Evolutionary conservation across 1,140 invertebrate species (phyloP).

Genomic region (Caenorhabditis remanei): DNA sequence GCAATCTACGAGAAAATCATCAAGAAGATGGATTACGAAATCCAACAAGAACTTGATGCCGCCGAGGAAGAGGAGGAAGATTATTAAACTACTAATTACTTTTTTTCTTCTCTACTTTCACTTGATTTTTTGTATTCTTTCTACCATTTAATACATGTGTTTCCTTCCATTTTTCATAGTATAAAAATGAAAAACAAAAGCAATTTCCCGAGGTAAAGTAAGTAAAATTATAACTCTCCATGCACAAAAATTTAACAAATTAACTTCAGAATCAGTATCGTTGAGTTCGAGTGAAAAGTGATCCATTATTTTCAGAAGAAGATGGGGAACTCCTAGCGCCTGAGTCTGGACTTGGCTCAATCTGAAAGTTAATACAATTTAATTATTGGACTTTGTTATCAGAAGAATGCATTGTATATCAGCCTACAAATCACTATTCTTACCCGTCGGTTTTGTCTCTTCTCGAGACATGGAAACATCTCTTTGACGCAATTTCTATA

Average conservation of each 20-base stretch:
- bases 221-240: too few species aligned
- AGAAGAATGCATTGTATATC: neutral
- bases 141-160: neutral
- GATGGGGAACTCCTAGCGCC: too few species aligned
- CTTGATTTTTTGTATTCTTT: neutral
- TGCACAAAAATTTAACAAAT: too few species aligned
- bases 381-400: neutral
- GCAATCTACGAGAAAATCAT: constrained; percentile 67
- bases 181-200: too few species aligned
- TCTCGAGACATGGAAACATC: neutral
- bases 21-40: constrained; percentile 57
- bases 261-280: too few species aligned
- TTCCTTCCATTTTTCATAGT: neutral
- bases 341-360: neutral
- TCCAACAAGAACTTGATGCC: constrained; percentile 58
- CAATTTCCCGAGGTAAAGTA: too few species aligned
- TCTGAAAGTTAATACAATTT: neutral
- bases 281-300: too few species aligned
- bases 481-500: neutral
- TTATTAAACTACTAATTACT: constrained; percentile 50
- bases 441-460: neutral
- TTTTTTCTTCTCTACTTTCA: neutral
- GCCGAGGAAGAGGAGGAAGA: constrained; percentile 66
- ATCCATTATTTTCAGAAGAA: too few species aligned
- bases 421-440: too few species aligned